These are phyloP conservation scores for Xanthia icteritia DNA, from an alignment of 2,888 invertebrate genomes.

Conservation along the genomic window DNA sequence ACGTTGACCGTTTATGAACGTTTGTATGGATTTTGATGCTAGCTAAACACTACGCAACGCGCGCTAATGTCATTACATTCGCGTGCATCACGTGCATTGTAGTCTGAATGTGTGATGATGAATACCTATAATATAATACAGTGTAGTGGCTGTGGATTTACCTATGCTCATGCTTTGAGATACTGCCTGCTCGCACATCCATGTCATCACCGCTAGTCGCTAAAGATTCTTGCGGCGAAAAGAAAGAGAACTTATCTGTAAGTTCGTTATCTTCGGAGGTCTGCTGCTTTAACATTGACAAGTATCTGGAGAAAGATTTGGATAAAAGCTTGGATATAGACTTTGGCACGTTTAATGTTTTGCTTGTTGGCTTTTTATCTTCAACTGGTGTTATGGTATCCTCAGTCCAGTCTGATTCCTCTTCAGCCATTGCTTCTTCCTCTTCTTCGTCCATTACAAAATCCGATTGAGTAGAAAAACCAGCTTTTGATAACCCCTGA, in stretches of 20 bases:
- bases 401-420: conserved; percentile 77
- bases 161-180: neutral
- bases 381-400: conserved; percentile 65
- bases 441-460: conserved; percentile 63
- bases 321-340: conserved; percentile 64
- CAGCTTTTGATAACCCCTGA: conserved; percentile 58
- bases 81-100: neutral
- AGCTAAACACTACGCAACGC: neutral
- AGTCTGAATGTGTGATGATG: neutral
- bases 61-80: neutral
- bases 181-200: conserved; percentile 70
- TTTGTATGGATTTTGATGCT: neutral
- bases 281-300: conserved; percentile 71
- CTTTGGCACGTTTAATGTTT: conserved; percentile 66
- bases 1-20: neutral
- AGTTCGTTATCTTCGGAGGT: conserved; percentile 42
- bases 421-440: conserved; percentile 68
- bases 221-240: conserved; percentile 45
- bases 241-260: conserved; percentile 39
- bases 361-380: conserved; percentile 57
- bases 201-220: conserved; percentile 77
- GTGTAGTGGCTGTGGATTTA: conserved; percentile 1
- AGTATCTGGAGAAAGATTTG: conserved; percentile 73
- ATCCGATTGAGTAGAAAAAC: conserved; percentile 72
- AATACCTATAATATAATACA: neutral